These are phyloP conservation scores for Drosophila anomalata DNA, from an alignment of 2,888 invertebrate species.

Conservation along the genomic window DNA sequence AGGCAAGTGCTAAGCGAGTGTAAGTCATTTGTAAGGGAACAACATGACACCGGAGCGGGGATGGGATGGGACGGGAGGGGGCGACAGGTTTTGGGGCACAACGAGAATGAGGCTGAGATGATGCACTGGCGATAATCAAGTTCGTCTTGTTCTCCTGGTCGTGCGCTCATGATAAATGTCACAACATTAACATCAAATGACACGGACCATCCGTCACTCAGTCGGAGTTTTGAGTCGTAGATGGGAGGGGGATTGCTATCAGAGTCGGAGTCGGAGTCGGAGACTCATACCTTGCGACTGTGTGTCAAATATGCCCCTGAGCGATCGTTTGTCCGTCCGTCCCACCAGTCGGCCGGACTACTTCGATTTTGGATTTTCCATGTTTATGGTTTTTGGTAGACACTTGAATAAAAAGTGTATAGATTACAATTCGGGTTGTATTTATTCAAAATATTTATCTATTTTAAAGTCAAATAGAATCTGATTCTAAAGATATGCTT, in stretches of 20 bases:
- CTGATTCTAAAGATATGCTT: neutral
- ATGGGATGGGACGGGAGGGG: neutral
- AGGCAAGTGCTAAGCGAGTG: slow-evolving; percentile 58
- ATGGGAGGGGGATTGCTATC: slow-evolving; percentile 7
- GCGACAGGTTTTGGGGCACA: slow-evolving; percentile 50
- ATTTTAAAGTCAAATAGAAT: neutral
- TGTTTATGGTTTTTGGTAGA: slow-evolving; percentile 2
- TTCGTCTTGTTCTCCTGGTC: slow-evolving; percentile 77
- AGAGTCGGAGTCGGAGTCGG: slow-evolving; percentile 58
- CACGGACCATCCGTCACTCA: slow-evolving; percentile 84
- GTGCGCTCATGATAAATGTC: slow-evolving; percentile 83
- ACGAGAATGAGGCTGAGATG: slow-evolving; percentile 67
- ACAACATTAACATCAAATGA: slow-evolving; percentile 84
- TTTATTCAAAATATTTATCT: neutral
- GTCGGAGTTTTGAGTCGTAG: slow-evolving; percentile 65
- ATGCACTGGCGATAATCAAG: slow-evolving; percentile 79
- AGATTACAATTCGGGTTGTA: neutral
- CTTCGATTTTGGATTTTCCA: slow-evolving; percentile 64
- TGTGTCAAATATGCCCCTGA: slow-evolving; percentile 61
- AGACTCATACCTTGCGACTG: slow-evolving; percentile 38
- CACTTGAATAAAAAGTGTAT: slow-evolving; percentile 10
- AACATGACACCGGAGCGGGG: slow-evolving; percentile 35
- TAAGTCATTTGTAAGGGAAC: slow-evolving; percentile 74
- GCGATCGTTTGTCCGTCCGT: slow-evolving; percentile 52
- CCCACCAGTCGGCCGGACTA: slow-evolving; percentile 46